A percentile compares a stretch with the other conserved stretches of the same genome.
phyloP scores from a whole-genome alignment of 1,140 invertebrate genomes.

The Drosophila bipectinata region DNA sequence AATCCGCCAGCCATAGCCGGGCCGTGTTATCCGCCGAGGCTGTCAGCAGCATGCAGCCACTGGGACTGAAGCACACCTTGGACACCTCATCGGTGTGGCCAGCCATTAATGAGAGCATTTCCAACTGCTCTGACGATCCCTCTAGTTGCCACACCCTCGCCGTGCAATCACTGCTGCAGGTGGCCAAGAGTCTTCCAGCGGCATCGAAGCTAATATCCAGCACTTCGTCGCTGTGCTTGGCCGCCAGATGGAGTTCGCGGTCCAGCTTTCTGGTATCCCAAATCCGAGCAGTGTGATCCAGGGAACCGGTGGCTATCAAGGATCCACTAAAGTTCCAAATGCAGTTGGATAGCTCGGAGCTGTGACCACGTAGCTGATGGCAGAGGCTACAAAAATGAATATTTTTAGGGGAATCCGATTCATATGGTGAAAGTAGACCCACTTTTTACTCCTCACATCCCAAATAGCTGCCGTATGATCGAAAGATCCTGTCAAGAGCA shows the following conservation, averaged over 20 bases:
- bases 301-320: constrained; percentile 88
- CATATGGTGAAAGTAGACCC: constrained; percentile 50
- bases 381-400: constrained; percentile 84
- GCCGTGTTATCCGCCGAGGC: constrained; percentile 90
- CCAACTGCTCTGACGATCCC: constrained; percentile 84
- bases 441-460: constrained; percentile 90
- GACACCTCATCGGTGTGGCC: constrained; percentile 91
- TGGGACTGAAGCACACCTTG: constrained; percentile 92
- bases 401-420: background rate
- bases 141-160: constrained; percentile 88
- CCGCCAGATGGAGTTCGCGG: constrained; percentile 86
- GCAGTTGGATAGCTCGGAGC: constrained; percentile 90
- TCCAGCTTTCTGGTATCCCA: constrained; percentile 88
- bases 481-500: constrained; percentile 91
- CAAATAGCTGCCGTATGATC: constrained; percentile 90
- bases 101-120: constrained; percentile 87
- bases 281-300: constrained; percentile 90
- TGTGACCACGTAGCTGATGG: constrained; percentile 88
- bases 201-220: constrained; percentile 90
- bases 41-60: constrained; percentile 88
- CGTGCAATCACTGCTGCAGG: constrained; percentile 89
- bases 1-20: constrained; percentile 89
- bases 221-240: constrained; percentile 90
- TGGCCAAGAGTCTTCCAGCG: constrained; percentile 88
- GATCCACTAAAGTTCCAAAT: constrained; percentile 90